Evolutionary conservation across 2,888 invertebrate genomes (phyloP), one percentile per base, ranked within the genome.

Genomic region (Nomada flava): DNA sequence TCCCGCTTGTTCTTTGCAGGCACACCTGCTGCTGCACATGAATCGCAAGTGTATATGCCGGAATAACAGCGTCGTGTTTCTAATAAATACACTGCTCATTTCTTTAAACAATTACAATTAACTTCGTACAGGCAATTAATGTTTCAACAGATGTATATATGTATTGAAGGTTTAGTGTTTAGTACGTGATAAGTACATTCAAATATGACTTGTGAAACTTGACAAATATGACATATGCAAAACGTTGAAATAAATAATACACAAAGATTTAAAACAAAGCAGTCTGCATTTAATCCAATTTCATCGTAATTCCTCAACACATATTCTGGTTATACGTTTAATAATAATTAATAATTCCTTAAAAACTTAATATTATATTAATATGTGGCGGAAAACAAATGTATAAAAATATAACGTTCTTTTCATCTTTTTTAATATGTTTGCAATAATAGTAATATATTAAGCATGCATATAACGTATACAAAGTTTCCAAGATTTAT

Each of bases 1-100:
- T 78, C 74, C 82, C 83, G 69, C 77, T 76, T 63, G 36, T 76
- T 76, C 52, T 18, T 36, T 42, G 65, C 42, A 20, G 20, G 20
- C 78, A 77, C 70, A 71, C 78, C 78, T 79, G 78, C 65, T 60
- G 36, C 59, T 26, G 13, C n/a, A 50, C 23, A 18, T 44, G 20
- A 76, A 76, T 13, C 23, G 23, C 13, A 44, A 64, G n/a, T 42
- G 4, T 44, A 23, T 36, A 47, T 11, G 15, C 2, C 13, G 7
- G 15, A 72, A 63, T 36, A 50, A 60, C 52, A 42, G 59, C 60
- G 29, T 44, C 20, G 7, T 3, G 15, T 75, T 75, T 23, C 11
- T 10, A 23, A 69, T 15, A 75, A 70, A 62, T 29, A n/a, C 18
- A n/a, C n/a, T 59, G n/a, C 26, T 36, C 10, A 53, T 70, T n/a